Conservation (phyloP, 1,140 invertebrate genomes). For the Lysiphlebus fabarum region DNA sequence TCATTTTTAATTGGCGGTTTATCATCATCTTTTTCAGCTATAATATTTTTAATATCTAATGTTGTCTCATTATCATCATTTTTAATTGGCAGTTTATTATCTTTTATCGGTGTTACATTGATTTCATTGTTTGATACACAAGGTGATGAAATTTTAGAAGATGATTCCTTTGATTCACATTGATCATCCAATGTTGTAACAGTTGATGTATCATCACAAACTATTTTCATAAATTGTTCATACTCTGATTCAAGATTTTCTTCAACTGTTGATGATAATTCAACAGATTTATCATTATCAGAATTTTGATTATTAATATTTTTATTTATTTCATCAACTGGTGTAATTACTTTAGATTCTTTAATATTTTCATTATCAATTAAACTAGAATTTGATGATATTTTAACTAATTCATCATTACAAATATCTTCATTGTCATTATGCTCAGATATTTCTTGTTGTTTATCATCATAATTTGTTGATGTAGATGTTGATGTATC, state of each 20-base stretch:
- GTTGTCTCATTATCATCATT: not conserved
- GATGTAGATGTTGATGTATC: not conserved
- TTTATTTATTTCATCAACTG: not conserved
- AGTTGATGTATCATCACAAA: slow-evolving; percentile 32
- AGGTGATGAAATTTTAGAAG: not conserved
- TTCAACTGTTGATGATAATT: slow-evolving; percentile 26
- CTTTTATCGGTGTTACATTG: too few species aligned
- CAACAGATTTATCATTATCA: not conserved
- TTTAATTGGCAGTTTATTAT: too few species aligned
- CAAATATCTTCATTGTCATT: slow-evolving; percentile 19
- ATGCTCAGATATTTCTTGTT: slow-evolving; percentile 13
- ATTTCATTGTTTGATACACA: too few species aligned
- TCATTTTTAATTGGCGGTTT: not conserved
- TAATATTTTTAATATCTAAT: too few species aligned
- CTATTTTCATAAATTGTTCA: slow-evolving; percentile 54
- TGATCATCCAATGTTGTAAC: not conserved
- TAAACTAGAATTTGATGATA: not conserved
- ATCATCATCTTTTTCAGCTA: too few species aligned
- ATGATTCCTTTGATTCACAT: slow-evolving; percentile 11
- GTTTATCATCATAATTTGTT: slow-evolving; percentile 16
- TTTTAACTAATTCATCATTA: slow-evolving; percentile 8
- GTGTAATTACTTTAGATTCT: not conserved
- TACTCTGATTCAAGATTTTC: slow-evolving; percentile 51
- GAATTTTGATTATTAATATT: not conserved
- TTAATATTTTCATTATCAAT: not conserved